These are phyloP conservation scores for Microctenopoma steveboyesi DNA, from an alignment of 2,797 vertebrate species.

Conservation along the genomic window DNA sequence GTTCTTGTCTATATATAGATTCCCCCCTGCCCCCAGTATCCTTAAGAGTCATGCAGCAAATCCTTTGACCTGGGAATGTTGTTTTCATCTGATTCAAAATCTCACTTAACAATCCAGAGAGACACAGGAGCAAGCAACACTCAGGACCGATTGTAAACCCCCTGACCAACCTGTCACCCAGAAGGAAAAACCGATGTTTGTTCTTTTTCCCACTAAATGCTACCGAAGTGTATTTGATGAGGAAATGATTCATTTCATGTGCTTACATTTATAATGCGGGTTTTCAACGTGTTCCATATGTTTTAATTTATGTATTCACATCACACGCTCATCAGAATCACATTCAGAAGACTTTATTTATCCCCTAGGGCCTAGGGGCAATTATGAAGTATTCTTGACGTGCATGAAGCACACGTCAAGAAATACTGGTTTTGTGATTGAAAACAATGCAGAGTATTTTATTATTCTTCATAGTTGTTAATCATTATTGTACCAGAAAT, in stretches of 20 bases:
- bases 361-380: too few species aligned
- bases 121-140: conserved; percentile 24
- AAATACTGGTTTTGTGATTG: too few species aligned
- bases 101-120: conserved; percentile 53
- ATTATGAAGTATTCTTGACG: too few species aligned
- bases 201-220: conserved; percentile 47
- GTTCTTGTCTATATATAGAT: conserved; percentile 63
- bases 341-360: too few species aligned
- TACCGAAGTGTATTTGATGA: conserved; percentile 13
- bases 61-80: conserved; percentile 35
- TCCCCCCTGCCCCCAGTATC: conserved; percentile 26
- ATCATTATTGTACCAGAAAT: conserved; percentile 19
- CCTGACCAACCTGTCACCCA: conserved; percentile 52
- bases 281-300: conserved; percentile 7
- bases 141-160: conserved; percentile 32
- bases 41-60: conserved; percentile 36
- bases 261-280: not conserved
- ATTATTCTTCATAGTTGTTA: conserved; percentile 31
- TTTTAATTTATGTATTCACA: conserved; percentile 9
- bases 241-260: not conserved
- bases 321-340: not conserved
- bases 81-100: conserved; percentile 33
- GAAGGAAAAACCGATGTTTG: conserved; percentile 28
- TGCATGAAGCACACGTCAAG: too few species aligned
- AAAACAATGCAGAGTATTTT: not conserved